phyloP scores from a whole-genome alignment of 53 echinoderm and acorn worm genomes.

The Pentamera pediparva region DNA sequence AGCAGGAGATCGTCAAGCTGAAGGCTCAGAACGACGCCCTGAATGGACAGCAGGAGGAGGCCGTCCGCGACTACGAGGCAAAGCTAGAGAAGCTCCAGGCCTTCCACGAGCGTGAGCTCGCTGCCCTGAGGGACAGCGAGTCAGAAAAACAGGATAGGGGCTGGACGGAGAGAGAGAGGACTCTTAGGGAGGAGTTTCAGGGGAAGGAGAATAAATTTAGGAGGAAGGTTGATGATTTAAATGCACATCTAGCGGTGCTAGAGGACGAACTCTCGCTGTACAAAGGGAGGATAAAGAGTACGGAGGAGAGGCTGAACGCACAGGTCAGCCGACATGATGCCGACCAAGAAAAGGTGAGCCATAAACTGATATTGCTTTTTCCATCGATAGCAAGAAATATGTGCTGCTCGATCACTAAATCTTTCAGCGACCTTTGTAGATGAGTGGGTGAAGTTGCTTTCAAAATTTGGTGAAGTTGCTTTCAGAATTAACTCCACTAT shows the following conservation, averaged over 20 bases:
- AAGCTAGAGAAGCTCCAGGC: constrained; percentile 87
- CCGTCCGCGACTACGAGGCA: constrained; percentile 74
- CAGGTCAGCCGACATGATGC: not conserved
- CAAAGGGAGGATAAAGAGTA: constrained; percentile 51
- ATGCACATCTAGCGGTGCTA: constrained; percentile 61
- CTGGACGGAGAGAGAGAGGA: constrained; percentile 72
- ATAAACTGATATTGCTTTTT: not conserved
- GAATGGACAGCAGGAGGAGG: constrained; percentile 55
- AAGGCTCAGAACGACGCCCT: constrained; percentile 52
- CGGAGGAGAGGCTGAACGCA: constrained; percentile 50
- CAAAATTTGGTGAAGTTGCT: too few relatives aligned
- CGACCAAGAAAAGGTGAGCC: constrained; percentile 1
- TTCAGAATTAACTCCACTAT: too few relatives aligned
- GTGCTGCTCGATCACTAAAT: not conserved
- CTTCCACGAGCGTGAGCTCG: constrained; percentile 84
- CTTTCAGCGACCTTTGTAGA: too few relatives aligned
- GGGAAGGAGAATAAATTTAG: constrained; percentile 71
- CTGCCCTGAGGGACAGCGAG: constrained; percentile 61
- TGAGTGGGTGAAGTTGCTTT: too few relatives aligned
- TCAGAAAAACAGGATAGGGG: constrained; percentile 48
- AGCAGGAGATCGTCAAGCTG: constrained; percentile 59
- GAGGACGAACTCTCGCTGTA: constrained; percentile 75
- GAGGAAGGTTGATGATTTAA: constrained; percentile 62
- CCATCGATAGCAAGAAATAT: too few relatives aligned
- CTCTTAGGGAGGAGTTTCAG: constrained; percentile 53